phyloP scores from a whole-genome alignment of 2,113 vertebrate species.

The Rutilus rutilus region DNA sequence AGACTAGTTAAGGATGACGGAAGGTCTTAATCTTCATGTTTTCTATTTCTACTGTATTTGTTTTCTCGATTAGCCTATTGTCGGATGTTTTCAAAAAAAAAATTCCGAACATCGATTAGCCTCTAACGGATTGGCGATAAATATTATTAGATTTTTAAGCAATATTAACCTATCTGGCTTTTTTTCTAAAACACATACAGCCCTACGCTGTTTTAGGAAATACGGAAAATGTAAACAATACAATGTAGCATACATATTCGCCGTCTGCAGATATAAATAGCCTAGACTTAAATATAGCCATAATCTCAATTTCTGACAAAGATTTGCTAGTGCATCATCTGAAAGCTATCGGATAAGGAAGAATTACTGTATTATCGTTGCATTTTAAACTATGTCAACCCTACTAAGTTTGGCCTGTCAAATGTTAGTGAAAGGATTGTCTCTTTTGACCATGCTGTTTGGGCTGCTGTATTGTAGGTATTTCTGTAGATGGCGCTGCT shows the following conservation, averaged over 20 bases:
- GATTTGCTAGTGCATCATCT: not conserved
- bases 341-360: not conserved
- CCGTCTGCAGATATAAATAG: not conserved
- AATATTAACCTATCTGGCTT: not conserved
- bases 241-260: not conserved
- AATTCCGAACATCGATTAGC: not conserved
- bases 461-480: slow-evolving; percentile 58
- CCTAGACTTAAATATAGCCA: not conserved
- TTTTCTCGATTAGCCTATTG: not conserved
- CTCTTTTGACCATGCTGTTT: slow-evolving; percentile 48
- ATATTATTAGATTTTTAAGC: not conserved
- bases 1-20: not conserved
- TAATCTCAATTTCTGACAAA: not conserved
- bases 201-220: not conserved
- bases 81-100: not conserved
- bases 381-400: not conserved
- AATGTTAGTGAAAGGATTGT: slow-evolving; percentile 17
- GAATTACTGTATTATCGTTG: not conserved
- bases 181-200: not conserved
- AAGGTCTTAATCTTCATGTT: not conserved
- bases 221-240: not conserved
- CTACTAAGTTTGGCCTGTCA: not conserved
- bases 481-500: slow-evolving; percentile 91
- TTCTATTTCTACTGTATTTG: not conserved
- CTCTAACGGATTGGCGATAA: not conserved